phyloP scores from a whole-genome alignment of 1,140 invertebrate genomes.

The Pseudoatta argentina region DNA sequence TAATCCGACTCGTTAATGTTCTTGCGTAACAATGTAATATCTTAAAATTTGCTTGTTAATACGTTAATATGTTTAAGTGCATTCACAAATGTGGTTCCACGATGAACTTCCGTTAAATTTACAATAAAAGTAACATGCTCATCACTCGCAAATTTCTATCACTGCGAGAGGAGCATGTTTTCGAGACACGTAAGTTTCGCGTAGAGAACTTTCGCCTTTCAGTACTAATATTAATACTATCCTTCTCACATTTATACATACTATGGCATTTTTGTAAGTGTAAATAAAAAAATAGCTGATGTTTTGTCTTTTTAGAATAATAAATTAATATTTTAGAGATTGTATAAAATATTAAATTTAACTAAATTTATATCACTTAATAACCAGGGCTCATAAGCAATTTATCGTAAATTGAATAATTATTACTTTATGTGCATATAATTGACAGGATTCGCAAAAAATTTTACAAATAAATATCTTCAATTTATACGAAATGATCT shows the following conservation, averaged over 20 bases:
- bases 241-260: background rate
- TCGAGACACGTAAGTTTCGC: slow-evolving; percentile 17
- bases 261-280: slow-evolving; percentile 49
- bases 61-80: slow-evolving; percentile 54
- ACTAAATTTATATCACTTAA: background rate
- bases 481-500: background rate
- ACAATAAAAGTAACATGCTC: slow-evolving; percentile 28
- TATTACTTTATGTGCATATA: background rate
- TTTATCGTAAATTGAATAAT: background rate
- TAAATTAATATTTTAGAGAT: background rate
- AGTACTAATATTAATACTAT: slow-evolving; percentile 32
- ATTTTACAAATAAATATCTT: background rate
- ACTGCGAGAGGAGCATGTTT: slow-evolving; percentile 41
- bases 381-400: slow-evolving; percentile 44
- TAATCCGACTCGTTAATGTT: slow-evolving; percentile 64
- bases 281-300: slow-evolving; percentile 54
- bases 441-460: background rate
- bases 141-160: slow-evolving; percentile 25
- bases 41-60: slow-evolving; percentile 63
- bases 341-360: background rate
- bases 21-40: slow-evolving; percentile 69
- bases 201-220: slow-evolving; percentile 1
- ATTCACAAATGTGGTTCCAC: slow-evolving; percentile 42
- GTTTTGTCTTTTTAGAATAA: background rate
- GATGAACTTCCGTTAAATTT: slow-evolving; percentile 39